Percentiles rank a stretch among this genome's conserved stretches.
Conservation (phyloP, 2,113 vertebrate species). For the Callaeas wilsoni region DNA sequence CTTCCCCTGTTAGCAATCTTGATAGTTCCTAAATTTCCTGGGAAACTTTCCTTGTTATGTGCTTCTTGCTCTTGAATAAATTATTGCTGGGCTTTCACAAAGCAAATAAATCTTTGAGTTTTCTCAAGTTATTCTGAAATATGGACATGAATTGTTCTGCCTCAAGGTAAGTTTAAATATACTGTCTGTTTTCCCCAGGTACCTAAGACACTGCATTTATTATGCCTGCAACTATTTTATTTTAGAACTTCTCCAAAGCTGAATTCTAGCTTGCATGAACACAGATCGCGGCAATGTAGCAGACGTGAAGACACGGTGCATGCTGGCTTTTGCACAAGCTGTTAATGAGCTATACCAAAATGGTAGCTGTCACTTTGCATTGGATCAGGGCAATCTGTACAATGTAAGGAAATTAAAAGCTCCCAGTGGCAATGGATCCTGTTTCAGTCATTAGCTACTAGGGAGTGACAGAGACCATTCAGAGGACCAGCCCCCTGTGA, state of each 20-base stretch:
- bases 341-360: slow-evolving; percentile 72
- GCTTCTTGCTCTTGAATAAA: neutral
- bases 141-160: neutral
- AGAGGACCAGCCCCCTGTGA: slow-evolving; percentile 69
- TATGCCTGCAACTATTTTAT: neutral
- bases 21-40: neutral
- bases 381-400: slow-evolving; percentile 70
- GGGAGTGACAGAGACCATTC: slow-evolving; percentile 72
- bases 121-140: neutral
- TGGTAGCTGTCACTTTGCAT: slow-evolving; percentile 73
- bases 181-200: neutral
- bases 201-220: neutral
- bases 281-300: neutral
- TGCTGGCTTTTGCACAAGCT: slow-evolving; percentile 35
- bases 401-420: slow-evolving; percentile 82
- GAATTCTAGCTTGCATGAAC: neutral
- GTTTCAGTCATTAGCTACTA: slow-evolving; percentile 76
- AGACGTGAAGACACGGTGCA: neutral
- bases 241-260: slow-evolving; percentile 3
- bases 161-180: slow-evolving; percentile 7
- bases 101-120: neutral
- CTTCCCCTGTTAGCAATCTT: neutral
- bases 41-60: neutral
- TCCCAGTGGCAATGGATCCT: slow-evolving; percentile 75
- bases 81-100: neutral